Conservation (phyloP, 2,888 invertebrate species). For the Monochamus alternatus region DNA sequence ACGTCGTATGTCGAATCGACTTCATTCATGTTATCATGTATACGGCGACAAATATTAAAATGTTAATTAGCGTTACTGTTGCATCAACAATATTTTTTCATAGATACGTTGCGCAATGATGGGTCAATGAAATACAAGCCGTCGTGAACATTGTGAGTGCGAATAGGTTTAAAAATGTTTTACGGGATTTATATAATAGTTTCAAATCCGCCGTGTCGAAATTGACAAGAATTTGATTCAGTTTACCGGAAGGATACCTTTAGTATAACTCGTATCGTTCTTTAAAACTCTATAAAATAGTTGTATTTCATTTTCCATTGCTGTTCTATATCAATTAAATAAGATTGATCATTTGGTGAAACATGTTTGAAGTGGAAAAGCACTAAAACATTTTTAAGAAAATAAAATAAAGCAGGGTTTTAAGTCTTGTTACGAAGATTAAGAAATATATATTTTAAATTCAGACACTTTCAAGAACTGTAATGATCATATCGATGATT, state of each 20-base stretch:
- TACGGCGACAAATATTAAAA: neutral
- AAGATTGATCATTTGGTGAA: too few relatives aligned
- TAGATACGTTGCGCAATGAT: constrained; percentile 21
- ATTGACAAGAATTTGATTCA: neutral
- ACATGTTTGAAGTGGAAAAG: too few relatives aligned
- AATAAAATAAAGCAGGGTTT: too few relatives aligned
- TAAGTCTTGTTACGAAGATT: neutral
- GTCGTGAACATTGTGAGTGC: constrained; percentile 9
- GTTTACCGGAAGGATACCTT: too few relatives aligned
- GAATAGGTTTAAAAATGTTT: constrained; percentile 5
- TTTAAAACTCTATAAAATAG: too few relatives aligned
- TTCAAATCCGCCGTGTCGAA: neutral
- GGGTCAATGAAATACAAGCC: constrained; percentile 31
- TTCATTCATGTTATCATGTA: neutral
- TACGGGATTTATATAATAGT: constrained; percentile 8
- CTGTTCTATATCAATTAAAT: too few relatives aligned
- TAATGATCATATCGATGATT: neutral
- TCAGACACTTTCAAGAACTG: neutral
- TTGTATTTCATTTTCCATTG: too few relatives aligned
- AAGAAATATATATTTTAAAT: neutral
- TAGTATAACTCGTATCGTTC: too few relatives aligned
- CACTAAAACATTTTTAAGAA: too few relatives aligned
- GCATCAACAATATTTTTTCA: constrained; percentile 25
- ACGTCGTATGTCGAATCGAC: neutral
- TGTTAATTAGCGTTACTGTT: constrained; percentile 6